Conservation (phyloP, 2,797 vertebrate species). For the Lacerta agilis region DNA sequence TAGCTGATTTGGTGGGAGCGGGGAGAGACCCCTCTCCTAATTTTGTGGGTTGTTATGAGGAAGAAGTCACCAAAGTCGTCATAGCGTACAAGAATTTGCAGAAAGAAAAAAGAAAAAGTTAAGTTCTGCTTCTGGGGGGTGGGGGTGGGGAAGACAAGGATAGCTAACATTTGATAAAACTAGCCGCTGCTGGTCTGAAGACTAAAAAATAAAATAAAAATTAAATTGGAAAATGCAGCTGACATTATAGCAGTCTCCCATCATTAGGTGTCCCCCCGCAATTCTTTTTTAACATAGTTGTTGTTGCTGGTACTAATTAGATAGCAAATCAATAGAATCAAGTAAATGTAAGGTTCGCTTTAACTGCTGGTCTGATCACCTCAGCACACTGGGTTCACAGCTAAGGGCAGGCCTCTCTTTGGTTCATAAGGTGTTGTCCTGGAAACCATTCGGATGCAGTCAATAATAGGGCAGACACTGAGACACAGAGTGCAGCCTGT, state of each 20-base stretch:
- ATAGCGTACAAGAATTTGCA: conserved; percentile 61
- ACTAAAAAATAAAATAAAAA: conserved; percentile 59
- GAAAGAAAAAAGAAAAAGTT: conserved; percentile 38
- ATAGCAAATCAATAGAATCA: conserved; percentile 68
- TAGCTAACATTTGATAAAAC: conserved; percentile 49
- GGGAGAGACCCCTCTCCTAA: conserved; percentile 66
- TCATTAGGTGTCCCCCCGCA: not conserved
- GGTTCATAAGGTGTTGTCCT: conserved; percentile 87
- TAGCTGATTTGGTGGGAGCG: conserved; percentile 51
- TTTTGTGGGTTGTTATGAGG: conserved; percentile 54
- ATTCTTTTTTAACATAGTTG: conserved; percentile 58
- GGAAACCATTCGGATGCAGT: conserved; percentile 94
- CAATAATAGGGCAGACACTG: conserved; percentile 93
- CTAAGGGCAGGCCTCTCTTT: conserved; percentile 88
- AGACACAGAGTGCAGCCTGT: conserved; percentile 93
- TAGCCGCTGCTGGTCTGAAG: conserved; percentile 46
- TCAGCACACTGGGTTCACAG: conserved; percentile 79
- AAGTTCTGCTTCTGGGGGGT: conserved; percentile 61
- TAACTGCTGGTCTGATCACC: conserved; percentile 57
- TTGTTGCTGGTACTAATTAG: conserved; percentile 74
- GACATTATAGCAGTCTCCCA: conserved; percentile 60
- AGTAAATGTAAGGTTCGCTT: conserved; percentile 48
- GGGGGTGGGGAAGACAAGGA: conserved; percentile 51
- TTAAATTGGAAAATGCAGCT: conserved; percentile 68
- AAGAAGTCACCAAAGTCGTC: conserved; percentile 66